Evolutionary conservation across 2,797 vertebrate species (phyloP), one percentile per base, ranked within the genome.

Genomic region (Halcyon badia): DNA sequence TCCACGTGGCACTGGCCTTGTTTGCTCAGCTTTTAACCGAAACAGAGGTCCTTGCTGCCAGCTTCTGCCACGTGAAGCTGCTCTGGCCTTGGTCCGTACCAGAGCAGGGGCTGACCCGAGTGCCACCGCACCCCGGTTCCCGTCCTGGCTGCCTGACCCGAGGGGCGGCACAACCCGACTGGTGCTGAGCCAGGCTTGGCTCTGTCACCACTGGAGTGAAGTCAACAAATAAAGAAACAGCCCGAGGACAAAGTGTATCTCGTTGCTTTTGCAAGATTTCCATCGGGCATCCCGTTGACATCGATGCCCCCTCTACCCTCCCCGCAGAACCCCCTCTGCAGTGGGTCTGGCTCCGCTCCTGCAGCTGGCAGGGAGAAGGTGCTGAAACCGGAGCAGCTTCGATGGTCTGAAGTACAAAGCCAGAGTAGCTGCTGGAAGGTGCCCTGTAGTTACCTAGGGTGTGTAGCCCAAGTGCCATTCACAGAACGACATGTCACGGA

Each of bases 1-100:
- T 90, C 89, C 89, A 60, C 31, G 26, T 94, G 94, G 61, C 92
- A 18, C n/a, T 75, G 22, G 33, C 86, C 62, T 15, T 89, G 89
- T 97, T 96, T 95, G 48, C 83, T 64, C 84, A 56, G 62, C 57
- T 78, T 30, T n/a, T 6, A 3, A 8, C 37, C 0, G 9, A 26
- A 61, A 7, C 54, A 21, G 39, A 3, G 3, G 42, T 11, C 6
- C 14, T 25, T 42, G 33, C 51, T 92, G 90, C 89, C 94, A 89
- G 71, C 75, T 64, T 2, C 51, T 81, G 73, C 88, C 88, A 4
- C 13, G 9, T 21, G 86, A 5, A 37, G 90, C 85, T 65, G 20
- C 69, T 14, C 46, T 11, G 33, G 49, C 92, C 83, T 76, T 31
- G 44, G 28, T 37, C n/a, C 1, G 3, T 77, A 3, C 11, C 2